Evolutionary conservation across 1,140 invertebrate species (phyloP), one percentile per base, ranked within the genome.

Genomic region (Augochlora pura): DNA sequence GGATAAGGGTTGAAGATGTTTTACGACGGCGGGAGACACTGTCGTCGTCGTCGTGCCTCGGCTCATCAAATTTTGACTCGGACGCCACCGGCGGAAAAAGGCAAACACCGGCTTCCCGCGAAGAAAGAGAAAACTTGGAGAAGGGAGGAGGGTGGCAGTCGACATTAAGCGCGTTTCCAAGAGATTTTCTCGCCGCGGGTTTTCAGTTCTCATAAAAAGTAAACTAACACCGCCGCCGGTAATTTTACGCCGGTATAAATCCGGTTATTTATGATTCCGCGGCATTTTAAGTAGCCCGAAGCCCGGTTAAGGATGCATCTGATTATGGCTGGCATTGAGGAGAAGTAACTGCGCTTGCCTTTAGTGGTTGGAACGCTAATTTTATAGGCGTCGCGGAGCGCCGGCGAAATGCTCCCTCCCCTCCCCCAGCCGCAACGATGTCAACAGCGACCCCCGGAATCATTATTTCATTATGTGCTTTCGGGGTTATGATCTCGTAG

Each of bases 31-130:
- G 65, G 4, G 70, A 74, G 18, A 52, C 18, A 16, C 80, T 67
- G 32, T 32, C 32, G 32, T 32, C 73, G 67, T 25, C 74, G 69
- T 74, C 49, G 80, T 70, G 63, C 54, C 69, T 54, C 39, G 7
- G 83, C 23, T 86, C 85, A 65, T 86, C 82, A 86, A 86, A 83
- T 82, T 85, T 86, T 80, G 77, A 86, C 84, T 74, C 67, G 42
- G 60, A 12, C 27, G 57, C 66, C 39, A 5, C n/a, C 32, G 32
- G 32, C 4, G 46, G 21, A 21, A n/a, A n/a, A 9, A 9, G 49
- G 18, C 7, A 57, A 57, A 57, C 18, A 57, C 54, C 21, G 54
- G 2, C 12, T 46, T 52, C 3, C 16, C 6, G 49, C 10, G 23
- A 14, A n/a, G 23, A 18, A 9, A 21, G 18, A 16, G 9, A 25